Base-by-base conservation (phyloP, 1,140 invertebrate genomes). In the Plutomurus gul region DNA sequence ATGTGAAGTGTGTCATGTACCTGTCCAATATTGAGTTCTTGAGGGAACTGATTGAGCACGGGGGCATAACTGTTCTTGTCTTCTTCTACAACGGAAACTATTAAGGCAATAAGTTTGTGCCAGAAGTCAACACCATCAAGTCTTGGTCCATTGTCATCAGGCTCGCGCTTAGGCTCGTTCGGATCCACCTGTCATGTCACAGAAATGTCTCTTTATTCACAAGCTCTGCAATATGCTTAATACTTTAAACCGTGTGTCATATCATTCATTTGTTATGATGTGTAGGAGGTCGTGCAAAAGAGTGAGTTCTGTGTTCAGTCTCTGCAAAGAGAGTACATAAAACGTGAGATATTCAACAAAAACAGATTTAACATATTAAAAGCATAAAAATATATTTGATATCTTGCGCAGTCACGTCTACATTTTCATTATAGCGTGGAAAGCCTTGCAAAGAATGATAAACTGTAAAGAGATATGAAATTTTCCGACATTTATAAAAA, bases 41-140 rank as follows among this genome's bases (percentile, higher is more conserved):
- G 94, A 0, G 94, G 94, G 85, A 96, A 99, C 89, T 99, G 98
- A 88, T 98, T 99, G 39, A 99, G 89, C 37, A 99, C 97, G n/a
- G 96, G 95, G 7, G 96, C 96, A 86, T 99, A 99, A 86, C 95
- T 97, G 86, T 98, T 98, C 84, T 94, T 94, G 87, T 99, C 98
- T 86, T 99, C 98, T 87, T 99, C 97, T 86, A 99, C 98, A 40
- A 99, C 96, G 77, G 96, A 98, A 16, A 98, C 96, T 81, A 99
- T 98, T 46, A 99, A 90, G 13, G 96, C 96, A 82, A 99, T 97
- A 36, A 99, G 88, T 85, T 99, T 99, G 88, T 98, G 96, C 97
- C 97, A 99, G 87, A 99, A 99, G 86, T 98, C 96, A 13, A 99
- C 91, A 77, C 94, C 96, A 83, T 97, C 95, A 84, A 96, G 86